Evolutionary conservation across 2,888 invertebrate species (phyloP).

Genomic region (Chymomyza procnemis): DNA sequence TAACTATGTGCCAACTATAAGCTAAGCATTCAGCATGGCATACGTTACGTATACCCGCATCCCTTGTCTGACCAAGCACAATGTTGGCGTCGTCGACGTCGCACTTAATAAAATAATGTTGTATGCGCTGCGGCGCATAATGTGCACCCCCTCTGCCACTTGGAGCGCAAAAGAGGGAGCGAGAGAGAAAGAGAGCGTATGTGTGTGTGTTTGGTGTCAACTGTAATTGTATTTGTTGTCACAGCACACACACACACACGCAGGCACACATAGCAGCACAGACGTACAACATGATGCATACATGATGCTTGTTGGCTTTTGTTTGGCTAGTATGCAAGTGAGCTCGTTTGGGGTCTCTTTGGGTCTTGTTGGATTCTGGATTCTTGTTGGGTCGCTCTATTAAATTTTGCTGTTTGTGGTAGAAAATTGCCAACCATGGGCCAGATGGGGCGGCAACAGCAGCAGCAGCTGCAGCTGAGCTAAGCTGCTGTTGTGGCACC

Average conservation of each 20-base stretch:
- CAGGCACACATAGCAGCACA: constrained; percentile 11
- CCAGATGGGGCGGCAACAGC: neutral
- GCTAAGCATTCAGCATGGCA: neutral
- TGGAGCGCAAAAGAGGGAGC: too few relatives aligned
- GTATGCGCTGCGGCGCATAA: constrained; percentile 58
- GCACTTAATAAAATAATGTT: constrained; percentile 68
- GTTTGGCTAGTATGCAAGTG: neutral
- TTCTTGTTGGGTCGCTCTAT: constrained; percentile 54
- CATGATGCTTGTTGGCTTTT: neutral
- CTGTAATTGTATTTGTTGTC: constrained; percentile 50
- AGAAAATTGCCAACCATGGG: constrained; percentile 51
- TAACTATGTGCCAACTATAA: neutral
- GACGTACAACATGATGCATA: constrained; percentile 7
- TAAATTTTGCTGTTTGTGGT: constrained; percentile 55
- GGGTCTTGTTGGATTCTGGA: neutral
- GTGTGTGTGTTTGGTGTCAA: constrained; percentile 35
- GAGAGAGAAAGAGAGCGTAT: too few relatives aligned
- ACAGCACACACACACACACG: constrained; percentile 23
- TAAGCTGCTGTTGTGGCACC: constrained; percentile 26
- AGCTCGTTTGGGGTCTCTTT: neutral
- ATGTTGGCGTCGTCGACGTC: constrained; percentile 10
- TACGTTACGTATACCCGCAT: neutral
- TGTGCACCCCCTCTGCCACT: constrained; percentile 17
- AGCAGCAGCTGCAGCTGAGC: constrained; percentile 26
- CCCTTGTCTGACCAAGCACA: neutral